Base-by-base conservation (phyloP, 2,888 invertebrate genomes). In the Vannuccia rotundouncinata region DNA sequence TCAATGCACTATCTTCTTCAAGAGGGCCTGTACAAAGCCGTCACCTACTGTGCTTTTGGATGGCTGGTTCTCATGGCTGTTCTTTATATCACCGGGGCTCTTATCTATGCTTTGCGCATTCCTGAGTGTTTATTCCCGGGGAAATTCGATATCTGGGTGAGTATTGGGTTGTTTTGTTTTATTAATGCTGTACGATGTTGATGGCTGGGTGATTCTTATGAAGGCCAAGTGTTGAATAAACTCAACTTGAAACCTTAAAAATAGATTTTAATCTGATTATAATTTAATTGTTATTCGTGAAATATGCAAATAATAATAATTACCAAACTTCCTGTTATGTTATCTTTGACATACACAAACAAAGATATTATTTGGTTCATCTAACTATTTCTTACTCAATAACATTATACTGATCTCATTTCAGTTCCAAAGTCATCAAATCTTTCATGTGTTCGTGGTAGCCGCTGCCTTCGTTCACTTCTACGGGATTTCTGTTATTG, bases 381-480 rank as follows among this genome's bases (percentile, higher is more conserved):
- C n/a, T n/a, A n/a, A n/a, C n/a, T n/a, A n/a, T n/a, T n/a, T n/a
- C n/a, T n/a, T n/a, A n/a, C n/a, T n/a, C n/a, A n/a, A n/a, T n/a
- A n/a, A n/a, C n/a, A n/a, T n/a, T n/a, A n/a, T n/a, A n/a, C n/a
- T n/a, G n/a, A n/a, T 17, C 45, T 45, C 17, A 45, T 84, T 90
- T 82, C 87, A 93, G 95, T 95, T 96, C 89, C 99, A 99, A 90
- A 98, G 98, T 79, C 99, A 99, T 89, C 99, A 99, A 90, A 93
- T 99, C 85, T 99, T 99, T 91, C 99, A 99, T 87, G 93, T 98
- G 59, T 92, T 98, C 86, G 99, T 99, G 82, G 92, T 99, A 85
- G 93, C 94, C 17, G 99, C 97, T 25, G 98, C 99, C 0, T 95
- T 98, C 87, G 96, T 99, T 79, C 99, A 99, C 89, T 98, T 95